A percentile compares a stretch with the other conserved stretches of the same genome.
Evolutionary conservation across 2,113 vertebrate species (phyloP).

Genomic region (Carassius carassius): DNA sequence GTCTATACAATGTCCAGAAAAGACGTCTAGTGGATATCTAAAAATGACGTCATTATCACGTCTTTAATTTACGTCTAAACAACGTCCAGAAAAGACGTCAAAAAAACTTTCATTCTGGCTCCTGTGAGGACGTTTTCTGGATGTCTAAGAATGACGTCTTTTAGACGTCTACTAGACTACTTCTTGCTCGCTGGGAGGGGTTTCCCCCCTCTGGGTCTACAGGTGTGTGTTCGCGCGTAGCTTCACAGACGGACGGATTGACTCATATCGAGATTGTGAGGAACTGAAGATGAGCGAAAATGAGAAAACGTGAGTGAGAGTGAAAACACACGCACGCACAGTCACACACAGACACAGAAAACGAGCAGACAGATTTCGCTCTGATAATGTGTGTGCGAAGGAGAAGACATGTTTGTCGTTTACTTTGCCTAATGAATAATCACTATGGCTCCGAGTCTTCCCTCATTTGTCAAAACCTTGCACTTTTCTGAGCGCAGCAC

Average conservation of each 20-base stretch:
- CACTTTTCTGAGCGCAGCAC: not conserved
- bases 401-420: not conserved
- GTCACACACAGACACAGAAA: not conserved
- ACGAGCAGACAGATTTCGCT: slow-evolving; percentile 31
- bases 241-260: not conserved
- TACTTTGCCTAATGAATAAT: slow-evolving; percentile 31
- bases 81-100: too few species aligned
- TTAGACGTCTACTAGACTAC: too few species aligned
- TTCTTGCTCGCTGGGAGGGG: too few species aligned
- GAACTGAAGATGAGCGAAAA: slow-evolving; percentile 45
- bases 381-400: not conserved
- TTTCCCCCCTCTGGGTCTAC: slow-evolving; percentile 14
- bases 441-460: not conserved
- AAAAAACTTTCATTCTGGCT: too few species aligned
- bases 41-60: too few species aligned
- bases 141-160: too few species aligned
- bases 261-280: slow-evolving; percentile 43
- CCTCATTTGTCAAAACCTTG: not conserved
- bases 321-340: not conserved
- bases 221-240: not conserved
- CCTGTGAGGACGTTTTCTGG: too few species aligned
- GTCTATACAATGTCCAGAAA: too few species aligned
- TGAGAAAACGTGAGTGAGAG: slow-evolving; percentile 37
- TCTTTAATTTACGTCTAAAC: too few species aligned
- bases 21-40: too few species aligned